phyloP scores from a whole-genome alignment of 2,888 invertebrate species.

The Syrista parreyssii region DNA sequence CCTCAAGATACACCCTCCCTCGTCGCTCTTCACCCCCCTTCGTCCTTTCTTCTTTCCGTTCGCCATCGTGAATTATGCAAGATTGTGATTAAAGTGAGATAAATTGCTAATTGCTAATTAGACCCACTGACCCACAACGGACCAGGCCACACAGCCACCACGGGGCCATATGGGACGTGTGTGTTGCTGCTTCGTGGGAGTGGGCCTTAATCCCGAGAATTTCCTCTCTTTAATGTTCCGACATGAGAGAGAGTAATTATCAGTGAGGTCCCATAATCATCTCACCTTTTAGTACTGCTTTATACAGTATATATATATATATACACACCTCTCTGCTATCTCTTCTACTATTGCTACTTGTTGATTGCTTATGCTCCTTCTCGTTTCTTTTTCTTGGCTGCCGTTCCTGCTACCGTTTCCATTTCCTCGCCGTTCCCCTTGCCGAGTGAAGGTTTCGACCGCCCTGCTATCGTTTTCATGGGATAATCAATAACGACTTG shows the following conservation, averaged over 20 bases:
- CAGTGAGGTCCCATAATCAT: neutral
- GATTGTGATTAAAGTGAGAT: constrained; percentile 47
- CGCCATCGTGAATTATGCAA: constrained; percentile 32
- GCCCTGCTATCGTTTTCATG: neutral
- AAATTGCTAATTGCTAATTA: constrained; percentile 61
- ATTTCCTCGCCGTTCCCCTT: neutral
- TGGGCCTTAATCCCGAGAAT: neutral
- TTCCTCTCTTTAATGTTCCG: neutral
- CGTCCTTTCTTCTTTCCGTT: neutral
- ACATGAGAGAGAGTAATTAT: neutral
- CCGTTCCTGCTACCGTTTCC: neutral
- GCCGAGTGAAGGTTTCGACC: constrained; percentile 5
- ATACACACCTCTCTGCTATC: neutral
- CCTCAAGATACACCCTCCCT: neutral
- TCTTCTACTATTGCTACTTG: neutral
- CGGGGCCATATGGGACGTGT: neutral
- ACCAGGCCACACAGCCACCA: constrained; percentile 17
- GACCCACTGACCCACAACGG: constrained; percentile 51
- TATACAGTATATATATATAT: neutral
- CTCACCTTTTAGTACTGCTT: neutral
- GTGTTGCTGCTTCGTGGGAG: neutral
- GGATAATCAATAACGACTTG: constrained; percentile 2
- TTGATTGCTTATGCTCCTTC: neutral
- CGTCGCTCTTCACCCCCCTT: constrained; percentile 2
- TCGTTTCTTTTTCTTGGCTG: neutral